Evolutionary conservation across 2,113 vertebrate genomes (phyloP).

Genomic region (Orcinus orca): DNA sequence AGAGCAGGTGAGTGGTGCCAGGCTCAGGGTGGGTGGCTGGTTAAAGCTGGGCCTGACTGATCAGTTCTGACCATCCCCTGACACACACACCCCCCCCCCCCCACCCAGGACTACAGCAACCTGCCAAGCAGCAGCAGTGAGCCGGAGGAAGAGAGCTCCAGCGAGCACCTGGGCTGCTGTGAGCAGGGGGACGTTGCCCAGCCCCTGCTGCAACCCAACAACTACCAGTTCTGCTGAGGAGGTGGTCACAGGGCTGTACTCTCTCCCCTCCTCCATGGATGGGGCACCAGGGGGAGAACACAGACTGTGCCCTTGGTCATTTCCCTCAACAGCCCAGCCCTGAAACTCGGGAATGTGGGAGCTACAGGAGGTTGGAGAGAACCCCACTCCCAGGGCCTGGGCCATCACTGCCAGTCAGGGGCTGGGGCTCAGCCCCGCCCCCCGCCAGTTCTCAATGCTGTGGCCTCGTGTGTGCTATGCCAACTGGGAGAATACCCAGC

Average conservation of each 20-base stretch:
- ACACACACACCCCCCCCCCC: neutral
- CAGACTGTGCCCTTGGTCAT: constrained; percentile 9
- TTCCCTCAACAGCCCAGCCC: constrained; percentile 38
- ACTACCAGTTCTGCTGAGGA: constrained; percentile 94
- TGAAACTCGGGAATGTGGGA: neutral
- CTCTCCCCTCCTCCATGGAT: neutral
- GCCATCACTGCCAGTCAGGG: constrained; percentile 66
- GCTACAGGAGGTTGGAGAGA: neutral
- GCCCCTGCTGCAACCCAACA: constrained; percentile 93
- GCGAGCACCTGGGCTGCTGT: constrained; percentile 87
- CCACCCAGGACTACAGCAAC: constrained; percentile 81
- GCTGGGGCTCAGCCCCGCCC: constrained; percentile 24
- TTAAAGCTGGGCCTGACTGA: too few species aligned
- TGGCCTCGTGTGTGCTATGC: neutral
- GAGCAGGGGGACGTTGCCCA: constrained; percentile 87
- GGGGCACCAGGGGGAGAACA: neutral
- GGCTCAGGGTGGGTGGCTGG: neutral
- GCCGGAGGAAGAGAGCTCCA: constrained; percentile 80
- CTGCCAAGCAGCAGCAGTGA: constrained; percentile 60
- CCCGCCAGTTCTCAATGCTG: neutral
- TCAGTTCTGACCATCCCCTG: neutral
- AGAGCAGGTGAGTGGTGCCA: constrained; percentile 79
- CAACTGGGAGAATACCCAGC: neutral
- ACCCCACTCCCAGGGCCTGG: neutral
- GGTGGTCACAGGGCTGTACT: neutral